Evolutionary conservation across 2,888 invertebrate species (phyloP), one percentile per base, ranked within the genome.

Genomic region (Lithodes maja): DNA sequence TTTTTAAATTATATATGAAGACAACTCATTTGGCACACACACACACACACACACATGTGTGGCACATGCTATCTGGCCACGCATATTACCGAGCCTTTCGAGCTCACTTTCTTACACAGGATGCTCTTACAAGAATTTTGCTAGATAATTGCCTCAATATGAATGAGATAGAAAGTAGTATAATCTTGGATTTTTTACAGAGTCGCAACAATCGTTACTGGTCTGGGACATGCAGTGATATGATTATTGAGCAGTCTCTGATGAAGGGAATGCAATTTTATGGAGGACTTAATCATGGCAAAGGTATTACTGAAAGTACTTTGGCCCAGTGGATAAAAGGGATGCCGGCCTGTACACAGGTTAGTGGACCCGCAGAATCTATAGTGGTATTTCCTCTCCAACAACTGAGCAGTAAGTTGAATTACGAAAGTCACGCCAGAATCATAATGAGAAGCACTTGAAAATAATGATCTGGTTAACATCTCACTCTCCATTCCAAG

Each of bases 121-220:
- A 5, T 75, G 53, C 53, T 84, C 75, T 84, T 17, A 84, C n/a
- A 84, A 75, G 12, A 75, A 84, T 74, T 69, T 74, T 84, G 7
- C 75, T 84, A 75, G 83, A 84, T 75, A 54, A 53, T 84, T 2
- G 53, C 17, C 84, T 84, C 54, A 53, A 52, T 84, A 74, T 84
- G 74, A 75, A 52, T 33, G n/a, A 84, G n/a, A 68, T 61, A 81
- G 81, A 49, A 81, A 17, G 49, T 61, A 33, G 33, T 33, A 33
- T 0, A 33, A 33, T 33, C 33, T 33, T 33, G 33, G 33, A 33
- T 33, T 33, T 33, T 33, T 33, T 33, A 33, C 33, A 33, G 33
- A 33, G 33, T 33, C 33, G 33, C 33, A 33, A 33, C 33, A 33
- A 33, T 33, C 33, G 33, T 33, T 33, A 33, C 33, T 33, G 33